Percentiles rank a stretch among this genome's conserved stretches.
phyloP scores from a whole-genome alignment of 2,113 vertebrate species.

The Dermatemys mawii region DNA sequence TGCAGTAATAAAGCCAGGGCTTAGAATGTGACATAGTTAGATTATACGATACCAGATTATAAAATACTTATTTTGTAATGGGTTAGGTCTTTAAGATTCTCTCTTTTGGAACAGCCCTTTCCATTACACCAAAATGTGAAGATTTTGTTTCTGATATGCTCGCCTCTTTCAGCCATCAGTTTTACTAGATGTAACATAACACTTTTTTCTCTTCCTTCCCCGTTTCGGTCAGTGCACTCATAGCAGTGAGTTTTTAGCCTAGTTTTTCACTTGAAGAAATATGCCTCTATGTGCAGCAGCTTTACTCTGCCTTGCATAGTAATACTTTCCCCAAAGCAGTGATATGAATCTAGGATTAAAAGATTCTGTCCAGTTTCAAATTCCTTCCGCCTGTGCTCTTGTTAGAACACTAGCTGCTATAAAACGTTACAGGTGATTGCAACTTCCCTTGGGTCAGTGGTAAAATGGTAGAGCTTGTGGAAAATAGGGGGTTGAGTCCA shows the following conservation, averaged over 20 bases:
- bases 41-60: too few relatives aligned
- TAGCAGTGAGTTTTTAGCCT: background rate
- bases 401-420: background rate
- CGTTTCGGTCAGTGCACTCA: background rate
- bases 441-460: background rate
- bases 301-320: background rate
- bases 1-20: background rate
- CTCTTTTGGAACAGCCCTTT: background rate
- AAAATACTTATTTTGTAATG: background rate
- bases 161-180: background rate
- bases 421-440: fast-evolving
- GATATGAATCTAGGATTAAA: background rate
- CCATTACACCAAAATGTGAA: background rate
- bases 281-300: background rate
- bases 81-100: background rate
- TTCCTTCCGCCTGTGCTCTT: background rate
- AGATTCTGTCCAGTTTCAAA: fast-evolving
- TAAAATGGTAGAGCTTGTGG: background rate
- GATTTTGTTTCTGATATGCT: background rate
- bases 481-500: fast-evolving
- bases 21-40: background rate
- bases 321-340: background rate
- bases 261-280: background rate
- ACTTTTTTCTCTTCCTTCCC: background rate
- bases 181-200: background rate